These are phyloP conservation scores for Cosmopolites sordidus DNA, from an alignment of 2,888 invertebrate species.

Conservation along the genomic window DNA sequence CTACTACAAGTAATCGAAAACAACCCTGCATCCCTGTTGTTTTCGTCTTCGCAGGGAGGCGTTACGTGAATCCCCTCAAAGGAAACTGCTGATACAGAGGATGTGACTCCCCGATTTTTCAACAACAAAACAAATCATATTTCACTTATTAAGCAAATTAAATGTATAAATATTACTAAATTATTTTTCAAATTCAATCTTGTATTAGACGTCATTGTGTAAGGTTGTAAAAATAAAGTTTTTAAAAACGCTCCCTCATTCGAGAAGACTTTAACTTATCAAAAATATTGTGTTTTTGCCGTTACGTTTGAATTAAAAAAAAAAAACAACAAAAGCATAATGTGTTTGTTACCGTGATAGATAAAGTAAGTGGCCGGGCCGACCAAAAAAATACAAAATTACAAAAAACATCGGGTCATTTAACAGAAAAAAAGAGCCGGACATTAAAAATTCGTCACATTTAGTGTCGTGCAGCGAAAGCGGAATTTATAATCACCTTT, in stretches of 20 bases:
- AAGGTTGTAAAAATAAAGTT: no score
- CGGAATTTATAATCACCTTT: slow-evolving; percentile 17
- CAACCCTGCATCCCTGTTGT: no score
- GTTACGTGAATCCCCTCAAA: no score
- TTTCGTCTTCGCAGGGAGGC: no score
- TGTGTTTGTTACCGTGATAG: not conserved
- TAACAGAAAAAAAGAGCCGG: slow-evolving; percentile 15
- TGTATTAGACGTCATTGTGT: no score
- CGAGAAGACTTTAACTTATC: not conserved
- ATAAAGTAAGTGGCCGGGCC: slow-evolving; percentile 7
- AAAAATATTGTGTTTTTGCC: not conserved
- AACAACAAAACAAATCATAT: no score
- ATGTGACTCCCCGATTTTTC: no score
- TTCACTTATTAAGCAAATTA: no score
- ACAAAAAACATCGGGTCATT: slow-evolving; percentile 18
- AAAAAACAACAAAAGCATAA: not conserved
- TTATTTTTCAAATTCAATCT: no score
- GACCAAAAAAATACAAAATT: slow-evolving; percentile 5
- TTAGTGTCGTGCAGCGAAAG: slow-evolving; percentile 16
- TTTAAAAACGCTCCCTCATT: not conserved
- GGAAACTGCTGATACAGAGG: no score
- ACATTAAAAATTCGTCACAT: slow-evolving; percentile 24
- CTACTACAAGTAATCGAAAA: no score
- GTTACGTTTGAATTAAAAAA: not conserved
- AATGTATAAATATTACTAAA: no score